Percentiles rank a stretch among this genome's conserved stretches.
Evolutionary conservation across 2,113 vertebrate species (phyloP).

Genomic region (Archocentrus centrarchus): DNA sequence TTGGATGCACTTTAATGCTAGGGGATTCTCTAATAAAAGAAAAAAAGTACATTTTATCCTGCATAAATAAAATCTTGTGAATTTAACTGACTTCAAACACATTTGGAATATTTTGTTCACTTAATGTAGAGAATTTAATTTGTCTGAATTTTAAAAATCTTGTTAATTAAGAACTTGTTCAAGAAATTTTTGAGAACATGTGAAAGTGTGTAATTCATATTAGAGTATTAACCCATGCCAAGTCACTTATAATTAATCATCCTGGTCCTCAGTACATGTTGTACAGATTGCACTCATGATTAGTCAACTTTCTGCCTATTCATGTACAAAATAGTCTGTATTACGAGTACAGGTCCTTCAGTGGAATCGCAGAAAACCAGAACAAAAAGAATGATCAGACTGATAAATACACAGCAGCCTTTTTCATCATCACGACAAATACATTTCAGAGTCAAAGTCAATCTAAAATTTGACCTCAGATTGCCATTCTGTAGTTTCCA

Average conservation of each 20-base stretch:
- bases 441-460: not conserved
- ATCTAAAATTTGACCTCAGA: not conserved
- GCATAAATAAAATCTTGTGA: not conserved
- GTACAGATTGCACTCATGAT: not conserved
- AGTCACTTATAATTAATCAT: not conserved
- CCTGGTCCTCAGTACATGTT: not conserved
- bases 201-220: not conserved
- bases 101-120: not conserved
- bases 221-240: rapidly evolving
- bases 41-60: too few species aligned
- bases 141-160: too few species aligned
- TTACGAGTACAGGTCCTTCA: not conserved
- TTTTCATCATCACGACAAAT: not conserved
- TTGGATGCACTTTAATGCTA: not conserved
- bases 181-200: too few species aligned
- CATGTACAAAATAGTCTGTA: not conserved
- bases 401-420: rapidly evolving
- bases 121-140: not conserved
- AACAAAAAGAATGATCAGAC: not conserved
- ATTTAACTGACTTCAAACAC: not conserved
- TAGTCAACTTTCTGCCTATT: not conserved
- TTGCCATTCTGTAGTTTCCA: not conserved
- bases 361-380: not conserved
- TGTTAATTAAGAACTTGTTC: too few species aligned
- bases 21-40: not conserved